Percentiles rank a stretch among this genome's conserved stretches.
These are phyloP conservation scores for Ctenochaetus hawaiiensis DNA, from an alignment of 2,797 vertebrate genomes.

Conservation along the genomic window DNA sequence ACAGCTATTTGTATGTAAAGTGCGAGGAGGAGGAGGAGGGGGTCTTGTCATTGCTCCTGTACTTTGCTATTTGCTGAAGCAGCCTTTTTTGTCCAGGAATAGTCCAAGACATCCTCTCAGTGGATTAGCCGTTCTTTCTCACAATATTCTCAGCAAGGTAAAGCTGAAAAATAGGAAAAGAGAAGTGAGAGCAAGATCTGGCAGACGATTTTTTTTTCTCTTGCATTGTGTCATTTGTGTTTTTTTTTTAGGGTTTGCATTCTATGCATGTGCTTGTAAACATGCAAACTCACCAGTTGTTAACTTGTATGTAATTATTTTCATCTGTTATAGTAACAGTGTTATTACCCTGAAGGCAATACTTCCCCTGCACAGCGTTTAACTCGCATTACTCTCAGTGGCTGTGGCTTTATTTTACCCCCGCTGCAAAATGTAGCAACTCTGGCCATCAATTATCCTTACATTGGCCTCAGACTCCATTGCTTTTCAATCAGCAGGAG, in stretches of 20 bases:
- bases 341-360: conserved; percentile 50
- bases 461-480: conserved; percentile 14
- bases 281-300: neutral
- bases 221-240: conserved; percentile 46
- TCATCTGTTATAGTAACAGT: conserved; percentile 62
- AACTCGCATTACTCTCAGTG: conserved; percentile 56
- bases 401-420: conserved; percentile 27
- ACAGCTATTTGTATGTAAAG: conserved; percentile 89
- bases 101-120: conserved; percentile 74
- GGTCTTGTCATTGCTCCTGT: conserved; percentile 71
- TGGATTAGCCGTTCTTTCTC: conserved; percentile 74
- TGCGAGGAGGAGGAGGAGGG: conserved; percentile 49
- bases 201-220: conserved; percentile 41
- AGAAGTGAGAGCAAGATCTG: conserved; percentile 49
- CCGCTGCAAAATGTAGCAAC: conserved; percentile 47
- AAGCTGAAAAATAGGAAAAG: conserved; percentile 51
- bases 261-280: conserved; percentile 23
- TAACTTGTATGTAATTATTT: conserved; percentile 52
- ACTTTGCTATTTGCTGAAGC: conserved; percentile 82
- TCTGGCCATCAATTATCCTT: conserved; percentile 62
- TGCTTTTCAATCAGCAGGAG: conserved; percentile 41
- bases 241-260: conserved; percentile 37
- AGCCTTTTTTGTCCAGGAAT: conserved; percentile 72
- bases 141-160: conserved; percentile 60
- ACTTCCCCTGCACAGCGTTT: conserved; percentile 54